Percentiles rank a stretch among this genome's conserved stretches.
phyloP scores from a whole-genome alignment of 2,888 invertebrate genomes.

The Sarcophaga variegata region DNA sequence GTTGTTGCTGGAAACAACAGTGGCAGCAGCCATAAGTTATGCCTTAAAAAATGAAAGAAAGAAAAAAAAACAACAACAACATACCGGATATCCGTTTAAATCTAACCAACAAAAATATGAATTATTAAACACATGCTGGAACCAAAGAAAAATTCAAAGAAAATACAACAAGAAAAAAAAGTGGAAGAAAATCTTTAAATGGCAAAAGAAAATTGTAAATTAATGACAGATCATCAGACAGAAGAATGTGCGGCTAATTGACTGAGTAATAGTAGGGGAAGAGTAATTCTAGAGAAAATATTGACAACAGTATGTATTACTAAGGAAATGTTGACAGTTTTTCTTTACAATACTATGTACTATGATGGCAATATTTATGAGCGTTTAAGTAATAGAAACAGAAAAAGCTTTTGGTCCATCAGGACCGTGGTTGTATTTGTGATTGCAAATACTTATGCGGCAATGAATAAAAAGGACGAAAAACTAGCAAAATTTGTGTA shows the following conservation, averaged over 20 bases:
- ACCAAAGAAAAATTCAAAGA: background rate
- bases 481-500: too few relatives aligned
- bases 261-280: too few relatives aligned
- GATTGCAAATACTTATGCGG: too few relatives aligned
- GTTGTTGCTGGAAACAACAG: background rate
- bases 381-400: too few relatives aligned
- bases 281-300: too few relatives aligned
- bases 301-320: too few relatives aligned
- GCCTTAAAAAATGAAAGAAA: constrained; percentile 1
- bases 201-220: background rate
- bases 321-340: too few relatives aligned
- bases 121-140: constrained; percentile 39
- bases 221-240: background rate
- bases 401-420: too few relatives aligned
- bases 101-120: constrained; percentile 39
- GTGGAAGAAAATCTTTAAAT: background rate
- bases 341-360: too few relatives aligned
- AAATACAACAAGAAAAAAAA: background rate
- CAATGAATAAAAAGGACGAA: too few relatives aligned
- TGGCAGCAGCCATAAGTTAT: constrained; percentile 11
- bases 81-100: constrained; percentile 61
- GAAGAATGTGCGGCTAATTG: background rate
- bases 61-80: background rate
- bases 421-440: too few relatives aligned
- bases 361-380: too few relatives aligned